A percentile compares a stretch with the other conserved stretches of the same genome.
Evolutionary conservation across 2,888 invertebrate species (phyloP).

Genomic region (Drosophila melanosoma): DNA sequence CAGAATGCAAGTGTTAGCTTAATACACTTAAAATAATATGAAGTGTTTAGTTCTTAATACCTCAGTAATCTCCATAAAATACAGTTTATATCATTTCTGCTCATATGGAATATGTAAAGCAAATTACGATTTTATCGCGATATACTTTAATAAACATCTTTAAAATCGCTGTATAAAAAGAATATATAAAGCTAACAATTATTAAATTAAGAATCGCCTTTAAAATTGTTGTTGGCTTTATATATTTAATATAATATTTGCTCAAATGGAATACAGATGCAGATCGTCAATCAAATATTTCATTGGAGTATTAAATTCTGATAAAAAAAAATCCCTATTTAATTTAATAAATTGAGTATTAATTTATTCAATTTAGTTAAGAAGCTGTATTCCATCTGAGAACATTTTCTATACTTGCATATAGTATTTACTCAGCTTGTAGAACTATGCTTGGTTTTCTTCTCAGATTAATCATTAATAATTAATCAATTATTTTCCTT

Average conservation of each 20-base stretch:
- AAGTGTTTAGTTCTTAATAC: not conserved
- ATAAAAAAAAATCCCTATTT: too few relatives aligned
- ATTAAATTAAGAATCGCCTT: not conserved
- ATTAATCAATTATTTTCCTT: not conserved
- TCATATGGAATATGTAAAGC: not conserved
- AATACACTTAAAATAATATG: not conserved
- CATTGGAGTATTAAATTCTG: too few relatives aligned
- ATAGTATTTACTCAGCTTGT: not conserved
- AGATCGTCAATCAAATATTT: not conserved
- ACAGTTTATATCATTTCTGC: not conserved
- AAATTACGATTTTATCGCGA: too few relatives aligned
- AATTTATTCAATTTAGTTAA: too few relatives aligned
- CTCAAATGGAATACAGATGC: not conserved
- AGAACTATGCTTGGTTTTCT: not conserved
- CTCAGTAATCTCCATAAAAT: not conserved
- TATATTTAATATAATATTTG: not conserved
- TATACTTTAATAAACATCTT: not conserved
- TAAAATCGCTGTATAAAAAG: not conserved
- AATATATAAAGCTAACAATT: not conserved
- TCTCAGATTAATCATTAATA: not conserved
- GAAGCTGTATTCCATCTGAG: not conserved
- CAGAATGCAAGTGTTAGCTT: not conserved
- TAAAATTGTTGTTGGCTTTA: accelerated
- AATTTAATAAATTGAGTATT: too few relatives aligned
- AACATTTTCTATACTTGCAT: not conserved